Evolutionary conservation across 2,113 vertebrate species (phyloP).

Genomic region (Laterallus jamaicensis): DNA sequence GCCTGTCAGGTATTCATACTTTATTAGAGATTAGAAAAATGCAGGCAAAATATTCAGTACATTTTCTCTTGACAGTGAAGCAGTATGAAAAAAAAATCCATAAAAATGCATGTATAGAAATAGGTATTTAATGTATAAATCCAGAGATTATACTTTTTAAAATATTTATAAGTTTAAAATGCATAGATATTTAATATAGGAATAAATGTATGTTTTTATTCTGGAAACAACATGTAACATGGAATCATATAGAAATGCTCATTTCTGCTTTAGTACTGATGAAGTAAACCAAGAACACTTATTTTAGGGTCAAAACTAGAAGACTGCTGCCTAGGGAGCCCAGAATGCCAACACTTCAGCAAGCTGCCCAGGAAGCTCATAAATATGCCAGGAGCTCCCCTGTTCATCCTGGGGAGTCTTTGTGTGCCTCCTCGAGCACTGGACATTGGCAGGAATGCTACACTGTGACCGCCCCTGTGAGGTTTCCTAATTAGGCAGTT

Average conservation of each 20-base stretch:
- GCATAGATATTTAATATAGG: not conserved
- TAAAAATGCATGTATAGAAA: not conserved
- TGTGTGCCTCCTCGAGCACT: not conserved
- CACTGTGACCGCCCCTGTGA: not conserved
- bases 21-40: conserved; percentile 1
- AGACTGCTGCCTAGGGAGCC: not conserved
- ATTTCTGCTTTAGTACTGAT: not conserved
- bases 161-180: not conserved
- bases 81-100: not conserved
- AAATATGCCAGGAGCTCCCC: not conserved
- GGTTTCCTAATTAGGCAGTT: not conserved
- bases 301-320: not conserved
- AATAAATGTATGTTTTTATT: not conserved
- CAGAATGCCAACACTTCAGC: not conserved
- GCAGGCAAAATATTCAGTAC: not conserved
- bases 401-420: not conserved
- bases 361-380: not conserved
- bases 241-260: not conserved
- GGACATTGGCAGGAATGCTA: not conserved
- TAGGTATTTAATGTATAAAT: not conserved
- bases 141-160: not conserved
- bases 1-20: not conserved
- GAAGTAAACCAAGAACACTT: not conserved
- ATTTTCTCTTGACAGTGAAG: not conserved
- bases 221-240: not conserved